Percentiles rank a stretch among this genome's conserved stretches.
Conservation (phyloP, 2,797 vertebrate species). For the Ficedula albicollis region DNA sequence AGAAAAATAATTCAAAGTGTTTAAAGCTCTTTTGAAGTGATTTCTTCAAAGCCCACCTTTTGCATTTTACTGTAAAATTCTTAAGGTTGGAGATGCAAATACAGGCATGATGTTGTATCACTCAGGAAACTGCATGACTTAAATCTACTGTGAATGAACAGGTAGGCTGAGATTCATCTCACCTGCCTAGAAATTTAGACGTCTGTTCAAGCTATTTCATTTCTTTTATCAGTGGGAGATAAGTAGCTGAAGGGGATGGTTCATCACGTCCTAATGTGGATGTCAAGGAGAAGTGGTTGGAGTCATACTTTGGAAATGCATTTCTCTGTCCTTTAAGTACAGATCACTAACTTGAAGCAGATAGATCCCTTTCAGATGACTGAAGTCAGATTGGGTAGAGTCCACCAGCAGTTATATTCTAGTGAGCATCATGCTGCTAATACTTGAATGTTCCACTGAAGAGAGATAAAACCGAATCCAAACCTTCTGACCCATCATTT, state of each 20-base stretch:
- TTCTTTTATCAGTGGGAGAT: neutral
- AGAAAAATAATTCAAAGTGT: conserved; percentile 34
- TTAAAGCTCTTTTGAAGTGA: conserved; percentile 39
- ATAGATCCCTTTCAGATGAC: neutral
- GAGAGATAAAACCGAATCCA: neutral
- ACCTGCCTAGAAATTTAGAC: neutral
- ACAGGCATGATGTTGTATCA: neutral
- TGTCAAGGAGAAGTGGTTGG: neutral
- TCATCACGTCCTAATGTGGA: neutral
- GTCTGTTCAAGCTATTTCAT: neutral
- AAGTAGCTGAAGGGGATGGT: neutral
- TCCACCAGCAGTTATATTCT: neutral
- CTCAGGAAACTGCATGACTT: neutral
- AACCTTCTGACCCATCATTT: neutral
- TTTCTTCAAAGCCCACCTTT: conserved; percentile 35
- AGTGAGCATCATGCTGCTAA: neutral
- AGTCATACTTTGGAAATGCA: neutral
- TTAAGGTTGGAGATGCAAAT: conserved; percentile 24
- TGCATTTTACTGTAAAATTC: conserved; percentile 1
- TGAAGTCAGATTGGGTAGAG: neutral
- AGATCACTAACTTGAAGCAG: neutral
- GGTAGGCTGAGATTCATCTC: neutral
- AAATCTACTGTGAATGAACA: conserved; percentile 8
- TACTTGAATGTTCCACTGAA: neutral
- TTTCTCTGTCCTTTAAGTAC: neutral